These are phyloP conservation scores for Hypanus sabinus DNA, from an alignment of 2,113 vertebrate species.

Conservation along the genomic window DNA sequence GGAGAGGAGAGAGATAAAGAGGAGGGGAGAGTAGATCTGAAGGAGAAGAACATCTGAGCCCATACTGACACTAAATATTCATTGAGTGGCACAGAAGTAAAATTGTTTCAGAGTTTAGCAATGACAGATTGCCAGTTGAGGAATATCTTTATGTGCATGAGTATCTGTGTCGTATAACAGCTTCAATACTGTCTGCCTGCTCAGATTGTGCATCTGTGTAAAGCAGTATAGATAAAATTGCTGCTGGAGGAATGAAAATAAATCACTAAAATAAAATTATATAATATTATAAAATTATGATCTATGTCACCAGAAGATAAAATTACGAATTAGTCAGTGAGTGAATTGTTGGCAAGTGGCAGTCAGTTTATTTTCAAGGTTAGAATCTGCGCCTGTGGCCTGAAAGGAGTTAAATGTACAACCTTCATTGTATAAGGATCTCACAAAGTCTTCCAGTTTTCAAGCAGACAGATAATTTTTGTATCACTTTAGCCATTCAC, in stretches of 20 bases:
- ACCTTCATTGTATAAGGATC: background rate
- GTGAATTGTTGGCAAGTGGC: background rate
- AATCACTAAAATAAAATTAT: background rate
- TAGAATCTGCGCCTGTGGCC: background rate
- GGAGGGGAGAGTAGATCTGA: constrained; percentile 46
- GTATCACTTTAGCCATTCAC: background rate
- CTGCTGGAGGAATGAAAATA: background rate
- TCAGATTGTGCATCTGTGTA: too few species aligned
- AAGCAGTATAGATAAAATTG: background rate
- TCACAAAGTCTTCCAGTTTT: background rate
- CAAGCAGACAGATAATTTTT: background rate
- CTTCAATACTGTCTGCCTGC: too few species aligned
- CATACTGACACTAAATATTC: background rate
- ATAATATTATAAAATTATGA: too few species aligned
- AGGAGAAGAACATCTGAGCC: background rate
- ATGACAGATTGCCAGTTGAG: background rate
- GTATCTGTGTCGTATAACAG: too few species aligned
- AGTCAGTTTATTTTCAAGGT: background rate
- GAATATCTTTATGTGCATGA: background rate
- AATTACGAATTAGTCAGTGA: background rate
- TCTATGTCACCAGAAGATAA: background rate
- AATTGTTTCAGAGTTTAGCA: background rate
- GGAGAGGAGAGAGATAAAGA: constrained; percentile 66
- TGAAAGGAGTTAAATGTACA: background rate
- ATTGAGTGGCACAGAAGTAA: background rate